phyloP scores from a whole-genome alignment of 37 sponge, comb jelly and placozoan genomes.

The Aplysina aerophoba region DNA sequence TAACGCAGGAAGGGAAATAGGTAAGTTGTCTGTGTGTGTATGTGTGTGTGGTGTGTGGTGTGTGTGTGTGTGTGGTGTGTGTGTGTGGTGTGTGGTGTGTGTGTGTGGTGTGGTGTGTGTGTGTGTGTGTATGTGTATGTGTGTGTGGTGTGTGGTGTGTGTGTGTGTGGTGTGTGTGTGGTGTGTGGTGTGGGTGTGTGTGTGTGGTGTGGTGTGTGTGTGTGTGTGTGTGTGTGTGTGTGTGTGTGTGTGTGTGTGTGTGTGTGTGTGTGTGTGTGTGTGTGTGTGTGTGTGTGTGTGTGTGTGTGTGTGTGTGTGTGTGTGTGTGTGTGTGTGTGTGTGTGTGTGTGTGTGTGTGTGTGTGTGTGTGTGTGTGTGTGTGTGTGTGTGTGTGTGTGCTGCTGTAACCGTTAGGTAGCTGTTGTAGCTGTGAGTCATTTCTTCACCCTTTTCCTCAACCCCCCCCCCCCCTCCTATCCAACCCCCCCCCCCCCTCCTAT shows the following conservation, averaged over 20 bases:
- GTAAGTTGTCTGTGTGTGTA: background rate
- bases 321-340: background rate
- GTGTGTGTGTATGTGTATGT: background rate
- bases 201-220: no score
- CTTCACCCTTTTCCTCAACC: no score
- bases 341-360: background rate
- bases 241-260: slow-evolving; percentile 24
- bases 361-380: background rate
- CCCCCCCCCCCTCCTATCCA: no score
- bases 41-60: background rate
- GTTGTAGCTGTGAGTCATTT: background rate
- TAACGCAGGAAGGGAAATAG: no score
- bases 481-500: background rate
- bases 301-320: background rate
- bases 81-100: no score
- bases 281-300: background rate
- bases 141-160: background rate
- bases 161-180: background rate
- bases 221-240: no score
- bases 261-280: background rate
- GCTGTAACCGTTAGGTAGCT: background rate
- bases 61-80: background rate
- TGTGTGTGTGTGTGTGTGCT: background rate
- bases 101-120: no score
- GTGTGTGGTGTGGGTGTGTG: no score